phyloP scores from a whole-genome alignment of 2,113 vertebrate species.

The Agelaius tricolor region DNA sequence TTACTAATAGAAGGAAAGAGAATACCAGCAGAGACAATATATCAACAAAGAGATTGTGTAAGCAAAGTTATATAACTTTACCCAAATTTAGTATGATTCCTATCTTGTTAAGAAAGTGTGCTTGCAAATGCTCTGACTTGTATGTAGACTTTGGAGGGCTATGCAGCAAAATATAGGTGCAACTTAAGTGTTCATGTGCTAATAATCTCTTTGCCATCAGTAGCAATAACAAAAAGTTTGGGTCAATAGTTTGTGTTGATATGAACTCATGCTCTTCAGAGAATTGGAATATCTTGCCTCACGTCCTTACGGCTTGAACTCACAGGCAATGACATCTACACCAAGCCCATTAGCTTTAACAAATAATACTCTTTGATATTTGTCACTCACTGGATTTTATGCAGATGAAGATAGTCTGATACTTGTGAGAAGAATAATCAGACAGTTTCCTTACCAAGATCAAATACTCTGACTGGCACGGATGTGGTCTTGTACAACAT shows the following conservation, averaged over 20 bases:
- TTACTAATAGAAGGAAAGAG: not conserved
- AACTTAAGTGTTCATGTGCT: not conserved
- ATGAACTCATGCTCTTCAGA: not conserved
- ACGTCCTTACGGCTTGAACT: not conserved
- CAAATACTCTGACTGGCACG: fast-evolving
- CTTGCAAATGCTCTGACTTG: not conserved
- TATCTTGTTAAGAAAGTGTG: not conserved
- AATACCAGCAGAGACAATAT: not conserved
- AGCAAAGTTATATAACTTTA: not conserved
- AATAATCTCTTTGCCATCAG: not conserved
- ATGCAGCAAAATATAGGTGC: not conserved
- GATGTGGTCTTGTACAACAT: not conserved
- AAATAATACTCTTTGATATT: not conserved
- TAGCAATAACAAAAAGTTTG: not conserved
- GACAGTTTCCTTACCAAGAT: not conserved
- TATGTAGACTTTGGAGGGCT: not conserved
- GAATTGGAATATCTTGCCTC: not conserved
- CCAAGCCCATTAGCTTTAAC: not conserved
- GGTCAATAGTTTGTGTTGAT: not conserved
- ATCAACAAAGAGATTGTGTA: not conserved
- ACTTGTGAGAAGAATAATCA: not conserved
- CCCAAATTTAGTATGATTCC: not conserved
- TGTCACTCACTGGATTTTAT: not conserved
- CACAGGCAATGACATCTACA: not conserved
- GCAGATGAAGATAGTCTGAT: not conserved